Evolutionary conservation across 1,140 invertebrate genomes (phyloP), one percentile per base, ranked within the genome.

Genomic region (Cydia amplana): DNA sequence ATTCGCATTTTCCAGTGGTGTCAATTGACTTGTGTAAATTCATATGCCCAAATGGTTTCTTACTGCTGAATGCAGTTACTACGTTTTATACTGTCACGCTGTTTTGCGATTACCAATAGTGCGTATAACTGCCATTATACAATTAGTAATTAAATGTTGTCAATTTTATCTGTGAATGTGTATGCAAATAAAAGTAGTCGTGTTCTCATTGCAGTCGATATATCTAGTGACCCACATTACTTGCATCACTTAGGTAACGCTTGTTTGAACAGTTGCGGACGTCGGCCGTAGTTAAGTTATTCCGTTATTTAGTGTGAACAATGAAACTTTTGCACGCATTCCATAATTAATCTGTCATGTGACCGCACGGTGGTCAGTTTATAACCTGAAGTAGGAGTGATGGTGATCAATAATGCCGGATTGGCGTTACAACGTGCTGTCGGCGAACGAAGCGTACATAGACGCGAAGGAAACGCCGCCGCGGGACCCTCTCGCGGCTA

Each of bases 401-500:
- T 90, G 84, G 80, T 82, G 80, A 81, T 84, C 80, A 80, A 87
- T 80, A 74, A 93, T 93, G 93, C 92, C 93, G 65, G 92, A 93
- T 85, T 93, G 93, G 93, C 88, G 93, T 78, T 92, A 93, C 87
- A 93, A 93, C 85, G 91, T 93, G 80, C 85, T 93, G 81, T 93
- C 91, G 77, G 93, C 93, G 81, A 93, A 89, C 82, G 93, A 93
- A 86, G 92, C 91, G 82, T 93, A 90, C 78, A 87, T 92, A 67
- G 83, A 89, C 77, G 83, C 84, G 74, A 89, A 88, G 76, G 83
- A 79, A 16, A 84, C 78, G 64, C 82, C 86, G 32, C 83, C 83
- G 75, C 80, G 83, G 43, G 89, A 90, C 77, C 91, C 89, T 25
- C 87, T 90, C 70, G 88, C 84, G 10, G 87, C 91, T 72, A 93